Percentiles rank a stretch among this genome's conserved stretches.
These are phyloP conservation scores for Chironomus riparius DNA, from an alignment of 2,888 invertebrate species.

Conservation along the genomic window DNA sequence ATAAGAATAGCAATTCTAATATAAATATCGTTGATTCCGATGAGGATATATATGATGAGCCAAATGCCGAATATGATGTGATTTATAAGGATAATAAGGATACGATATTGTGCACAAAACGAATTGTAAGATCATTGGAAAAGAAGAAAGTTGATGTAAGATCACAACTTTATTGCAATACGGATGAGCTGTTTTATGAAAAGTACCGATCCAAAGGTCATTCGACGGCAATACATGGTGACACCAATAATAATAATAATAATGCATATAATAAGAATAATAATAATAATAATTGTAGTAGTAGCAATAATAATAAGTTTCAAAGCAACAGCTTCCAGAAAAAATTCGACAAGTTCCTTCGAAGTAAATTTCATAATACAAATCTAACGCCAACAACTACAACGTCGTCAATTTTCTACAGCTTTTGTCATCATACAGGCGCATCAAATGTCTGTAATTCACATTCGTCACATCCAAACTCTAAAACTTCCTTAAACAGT, in stretches of 20 bases:
- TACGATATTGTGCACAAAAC: constrained; percentile 17
- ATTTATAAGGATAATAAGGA: constrained; percentile 27
- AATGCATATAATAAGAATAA: neutral
- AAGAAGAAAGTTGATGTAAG: constrained; percentile 14
- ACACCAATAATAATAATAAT: neutral
- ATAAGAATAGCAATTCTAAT: constrained; percentile 24
- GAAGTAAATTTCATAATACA: constrained; percentile 18
- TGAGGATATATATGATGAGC: constrained; percentile 42
- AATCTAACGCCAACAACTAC: constrained; percentile 24
- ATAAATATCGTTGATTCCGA: constrained; percentile 30
- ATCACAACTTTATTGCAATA: constrained; percentile 18
- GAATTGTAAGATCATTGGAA: constrained; percentile 19
- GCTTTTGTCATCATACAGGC: constrained; percentile 34
- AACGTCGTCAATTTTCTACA: constrained; percentile 34
- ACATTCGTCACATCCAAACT: constrained; percentile 50
- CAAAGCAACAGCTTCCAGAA: constrained; percentile 27
- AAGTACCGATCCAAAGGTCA: neutral
- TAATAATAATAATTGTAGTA: neutral
- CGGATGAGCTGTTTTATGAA: constrained; percentile 15
- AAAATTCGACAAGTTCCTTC: constrained; percentile 26
- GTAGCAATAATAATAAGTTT: neutral
- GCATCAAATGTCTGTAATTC: constrained; percentile 37
- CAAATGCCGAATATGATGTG: constrained; percentile 32
- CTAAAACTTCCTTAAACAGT: constrained; percentile 66
- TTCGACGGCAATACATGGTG: neutral